These are phyloP conservation scores for Crocallis elinguaria DNA, from an alignment of 2,888 invertebrate species.

Conservation along the genomic window DNA sequence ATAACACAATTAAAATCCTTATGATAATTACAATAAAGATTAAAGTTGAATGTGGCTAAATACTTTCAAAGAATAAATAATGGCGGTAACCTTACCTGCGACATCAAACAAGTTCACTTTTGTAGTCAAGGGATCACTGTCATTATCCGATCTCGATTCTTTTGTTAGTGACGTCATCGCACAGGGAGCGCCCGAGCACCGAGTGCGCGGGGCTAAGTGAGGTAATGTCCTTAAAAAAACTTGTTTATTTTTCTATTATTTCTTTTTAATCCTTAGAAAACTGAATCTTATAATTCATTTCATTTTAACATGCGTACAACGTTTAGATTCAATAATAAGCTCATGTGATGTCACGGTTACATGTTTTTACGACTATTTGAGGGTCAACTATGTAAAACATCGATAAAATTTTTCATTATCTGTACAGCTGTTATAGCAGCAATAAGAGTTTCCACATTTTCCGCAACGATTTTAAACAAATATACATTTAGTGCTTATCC, in stretches of 20 bases:
- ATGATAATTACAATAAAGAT: conserved; percentile 7
- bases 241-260: conserved; percentile 52
- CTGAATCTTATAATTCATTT: conserved; percentile 57
- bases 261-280: conserved; percentile 52
- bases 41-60: conserved; percentile 14
- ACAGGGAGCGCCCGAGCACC: conserved; percentile 49
- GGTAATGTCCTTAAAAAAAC: conserved; percentile 64
- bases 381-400: conserved; percentile 38
- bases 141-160: conserved; percentile 51
- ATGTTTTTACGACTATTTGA: conserved; percentile 28
- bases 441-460: not conserved
- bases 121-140: conserved; percentile 54
- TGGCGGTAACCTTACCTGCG: conserved; percentile 45
- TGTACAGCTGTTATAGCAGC: not conserved
- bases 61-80: too few relatives aligned
- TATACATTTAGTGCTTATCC: too few relatives aligned
- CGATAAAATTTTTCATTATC: conserved; percentile 30
- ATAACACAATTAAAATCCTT: conserved; percentile 11
- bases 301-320: conserved; percentile 45
- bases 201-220: too few relatives aligned
- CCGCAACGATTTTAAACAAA: too few relatives aligned
- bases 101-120: conserved; percentile 54
- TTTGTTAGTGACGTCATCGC: conserved; percentile 60
- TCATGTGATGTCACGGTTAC: conserved; percentile 41
- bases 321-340: conserved; percentile 35